Percentiles rank a stretch among this genome's conserved stretches.
phyloP scores from a whole-genome alignment of 2,113 vertebrate species.

The Corydoras sp. region DNA sequence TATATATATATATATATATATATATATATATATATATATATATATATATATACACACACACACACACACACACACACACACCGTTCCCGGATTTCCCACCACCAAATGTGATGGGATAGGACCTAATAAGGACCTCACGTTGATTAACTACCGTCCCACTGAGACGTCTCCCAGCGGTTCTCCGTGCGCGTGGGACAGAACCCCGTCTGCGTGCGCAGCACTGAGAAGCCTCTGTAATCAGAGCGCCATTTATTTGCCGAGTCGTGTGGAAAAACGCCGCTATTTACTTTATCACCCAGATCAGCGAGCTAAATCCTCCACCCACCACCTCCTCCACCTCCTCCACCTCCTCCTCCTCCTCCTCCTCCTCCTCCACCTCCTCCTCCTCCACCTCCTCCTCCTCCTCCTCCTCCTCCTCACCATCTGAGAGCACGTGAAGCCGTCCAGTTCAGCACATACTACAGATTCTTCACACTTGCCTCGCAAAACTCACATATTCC shows the following conservation, averaged over 20 bases:
- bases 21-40: background rate
- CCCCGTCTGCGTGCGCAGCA: background rate
- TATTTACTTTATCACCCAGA: slow-evolving; percentile 19
- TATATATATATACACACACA: too few relatives aligned
- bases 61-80: too few relatives aligned
- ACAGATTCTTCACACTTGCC: slow-evolving; percentile 26
- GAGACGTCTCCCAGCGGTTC: too few relatives aligned
- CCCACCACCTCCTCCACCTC: background rate
- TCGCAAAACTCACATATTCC: background rate
- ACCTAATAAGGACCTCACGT: too few relatives aligned
- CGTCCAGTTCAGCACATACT: slow-evolving; percentile 20
- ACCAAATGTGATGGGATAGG: too few relatives aligned
- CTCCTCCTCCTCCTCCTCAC: slow-evolving; percentile 17
- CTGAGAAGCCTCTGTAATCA: background rate
- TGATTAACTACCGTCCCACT: too few relatives aligned
- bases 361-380: background rate
- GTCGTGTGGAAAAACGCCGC: slow-evolving; percentile 13
- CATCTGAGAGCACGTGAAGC: slow-evolving; percentile 22
- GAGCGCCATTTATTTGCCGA: slow-evolving; percentile 7
- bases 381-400: background rate
- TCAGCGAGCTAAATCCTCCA: slow-evolving; percentile 5
- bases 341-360: background rate
- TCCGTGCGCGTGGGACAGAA: background rate
- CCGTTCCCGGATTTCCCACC: too few relatives aligned
- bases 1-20: background rate